These are phyloP conservation scores for Macrophya annulata DNA, from an alignment of 2,888 invertebrate genomes.

Conservation along the genomic window DNA sequence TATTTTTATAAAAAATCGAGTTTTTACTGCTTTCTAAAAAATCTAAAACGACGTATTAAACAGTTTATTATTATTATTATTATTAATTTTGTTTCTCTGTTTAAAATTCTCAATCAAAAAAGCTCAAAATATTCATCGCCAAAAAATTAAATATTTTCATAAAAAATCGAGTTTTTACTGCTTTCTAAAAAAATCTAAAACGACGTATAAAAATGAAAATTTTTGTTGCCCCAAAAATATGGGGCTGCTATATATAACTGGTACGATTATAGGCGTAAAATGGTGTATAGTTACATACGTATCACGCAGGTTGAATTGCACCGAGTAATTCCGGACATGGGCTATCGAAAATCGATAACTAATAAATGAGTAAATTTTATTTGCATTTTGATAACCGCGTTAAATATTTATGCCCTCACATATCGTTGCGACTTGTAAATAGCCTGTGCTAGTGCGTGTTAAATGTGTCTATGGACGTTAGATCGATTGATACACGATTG, in stretches of 20 bases:
- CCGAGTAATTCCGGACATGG: no score
- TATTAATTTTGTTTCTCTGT: no score
- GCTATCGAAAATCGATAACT: slow-evolving; percentile 24
- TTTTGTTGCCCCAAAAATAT: neutral
- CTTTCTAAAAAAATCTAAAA: no score
- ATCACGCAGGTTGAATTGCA: neutral
- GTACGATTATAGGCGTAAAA: neutral
- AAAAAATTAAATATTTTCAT: no score
- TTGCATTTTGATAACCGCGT: slow-evolving; percentile 66
- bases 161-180: no score
- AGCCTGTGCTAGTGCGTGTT: slow-evolving; percentile 59
- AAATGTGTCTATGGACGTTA: slow-evolving; percentile 59
- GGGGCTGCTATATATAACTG: neutral
- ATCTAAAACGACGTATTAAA: neutral
- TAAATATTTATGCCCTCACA: slow-evolving; percentile 66
- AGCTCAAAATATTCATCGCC: no score
- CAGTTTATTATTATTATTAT: no score
- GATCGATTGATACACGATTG: slow-evolving; percentile 51
- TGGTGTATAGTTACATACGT: no score
- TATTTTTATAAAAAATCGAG: no score
- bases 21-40: no score
- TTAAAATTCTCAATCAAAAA: neutral
- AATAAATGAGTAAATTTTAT: slow-evolving; percentile 68
- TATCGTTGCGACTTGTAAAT: slow-evolving; percentile 17
- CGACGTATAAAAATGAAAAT: neutral